Evolutionary conservation across 2,113 vertebrate species (phyloP), one percentile per base, ranked within the genome.

Genomic region (Apeltes quadracus): DNA sequence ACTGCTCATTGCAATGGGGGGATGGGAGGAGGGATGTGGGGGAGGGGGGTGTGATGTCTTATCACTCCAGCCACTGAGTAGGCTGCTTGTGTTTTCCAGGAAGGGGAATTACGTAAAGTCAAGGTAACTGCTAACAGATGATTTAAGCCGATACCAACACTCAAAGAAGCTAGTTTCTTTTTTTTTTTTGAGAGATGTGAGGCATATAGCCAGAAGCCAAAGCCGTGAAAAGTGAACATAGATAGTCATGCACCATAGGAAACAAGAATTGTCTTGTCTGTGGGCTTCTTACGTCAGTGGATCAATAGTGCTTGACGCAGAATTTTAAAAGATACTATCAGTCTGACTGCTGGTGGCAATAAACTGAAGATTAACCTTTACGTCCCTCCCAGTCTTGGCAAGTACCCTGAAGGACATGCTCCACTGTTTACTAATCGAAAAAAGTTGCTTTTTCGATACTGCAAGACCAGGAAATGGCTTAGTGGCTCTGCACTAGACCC

Each of bases 361-460:
- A 93, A 93, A 93, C 87, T 83, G 78, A 90, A 93, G 90, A 93
- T 93, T 93, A 94, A 93, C 92, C 92, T 93, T 93, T 93, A 84
- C 75, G 81, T 91, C 59, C 79, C 75, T 90, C 76, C 83, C 68
- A 81, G 88, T 86, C 79, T 72, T 62, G 78, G 82, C 84, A 92
- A 91, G 87, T 84, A 88, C 82, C 92, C 90, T 87, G 90, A 92
- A 93, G 91, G 91, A 86, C 90, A 89, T 89, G 90, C 84, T 88
- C 85, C 67, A 58, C 79, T 90, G 79, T 90, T 89, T 87, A 87
- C 91, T 92, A 91, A 93, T 93, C 88, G 91, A 92, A 90, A 92
- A 91, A 92, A 91, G 90, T 91, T 88, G 84, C 66, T 89, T 89
- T 88, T 89, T 90, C 88, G 78, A 90, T 90, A 86, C 76, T 10